Conservation (phyloP, 2,113 vertebrate species). For the Canis aureus region DNA sequence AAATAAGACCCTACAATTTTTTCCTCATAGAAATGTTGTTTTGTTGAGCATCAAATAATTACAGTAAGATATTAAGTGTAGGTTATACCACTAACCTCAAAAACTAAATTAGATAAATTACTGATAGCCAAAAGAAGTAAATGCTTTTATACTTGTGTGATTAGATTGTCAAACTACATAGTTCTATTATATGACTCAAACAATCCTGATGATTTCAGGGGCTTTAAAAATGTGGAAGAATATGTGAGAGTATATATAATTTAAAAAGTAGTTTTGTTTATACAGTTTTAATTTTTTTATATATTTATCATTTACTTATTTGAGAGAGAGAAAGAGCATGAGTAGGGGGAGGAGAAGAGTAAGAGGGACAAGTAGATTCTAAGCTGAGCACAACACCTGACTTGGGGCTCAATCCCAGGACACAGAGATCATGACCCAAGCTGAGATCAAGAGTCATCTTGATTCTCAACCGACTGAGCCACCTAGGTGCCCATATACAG, state of each 20-base stretch:
- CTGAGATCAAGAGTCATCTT: not conserved
- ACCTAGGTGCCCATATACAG: not conserved
- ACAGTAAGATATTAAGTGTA: not conserved
- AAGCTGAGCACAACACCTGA: not conserved
- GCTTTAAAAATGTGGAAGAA: not conserved
- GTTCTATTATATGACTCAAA: not conserved
- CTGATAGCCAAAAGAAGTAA: not conserved
- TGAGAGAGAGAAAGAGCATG: not conserved
- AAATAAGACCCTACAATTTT: slow-evolving; percentile 58
- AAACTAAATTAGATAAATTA: not conserved
- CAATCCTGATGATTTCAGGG: not conserved
- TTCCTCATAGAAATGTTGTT: not conserved
- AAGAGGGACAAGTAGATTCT: not conserved
- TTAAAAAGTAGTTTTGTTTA: not conserved
- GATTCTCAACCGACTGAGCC: not conserved
- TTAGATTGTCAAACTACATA: not conserved
- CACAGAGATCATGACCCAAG: not conserved
- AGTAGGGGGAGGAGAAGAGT: not conserved
- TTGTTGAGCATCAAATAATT: not conserved
- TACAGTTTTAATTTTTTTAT: not conserved
- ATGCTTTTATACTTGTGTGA: not conserved
- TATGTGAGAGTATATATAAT: not conserved
- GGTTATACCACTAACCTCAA: not conserved
- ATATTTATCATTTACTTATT: too few species aligned
- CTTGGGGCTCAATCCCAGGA: not conserved